Evolutionary conservation across 2,797 vertebrate species (phyloP), one percentile per base, ranked within the genome.

Genomic region (Eulemur coronatus): DNA sequence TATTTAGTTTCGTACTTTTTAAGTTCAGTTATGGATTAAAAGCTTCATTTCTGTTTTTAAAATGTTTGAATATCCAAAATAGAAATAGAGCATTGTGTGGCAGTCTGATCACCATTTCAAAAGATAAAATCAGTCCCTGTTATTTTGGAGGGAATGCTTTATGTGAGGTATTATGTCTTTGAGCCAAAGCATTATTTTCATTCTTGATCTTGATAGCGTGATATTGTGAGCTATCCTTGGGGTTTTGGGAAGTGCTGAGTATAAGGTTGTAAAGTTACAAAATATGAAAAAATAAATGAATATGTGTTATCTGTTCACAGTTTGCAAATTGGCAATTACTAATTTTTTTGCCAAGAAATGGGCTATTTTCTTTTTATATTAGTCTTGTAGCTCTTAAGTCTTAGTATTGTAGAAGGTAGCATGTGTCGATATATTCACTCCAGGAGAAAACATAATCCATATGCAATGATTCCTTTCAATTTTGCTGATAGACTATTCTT

Each of bases 291-390:
- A 78, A 24, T 90, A 78, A 93, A 72, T 91, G 69, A 69, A 35
- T 76, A 55, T 61, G 8, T 94, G 17, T 93, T 87, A 95, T 97
- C 91, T 97, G 69, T 93, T 86, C 67, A 96, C 15, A 61, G n/a
- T 84, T 96, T 96, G 84, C 67, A 95, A 95, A 97, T 63, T 94
- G 46, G 35, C 63, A 84, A 69, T 0, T 92, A 95, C 80, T 95
- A 91, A 81, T 72, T 57, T 95, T 91, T 48, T 98, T 95, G 76
- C 93, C 86, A 69, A 93, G 95, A 98, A 98, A 96, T 96, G 59
- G 87, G 57, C 98, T 97, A 95, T 97, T 98, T 97, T 97, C 15
- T 17, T 96, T 84, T 97, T 95, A 84, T 96, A 91, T 94, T 96
- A 97, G 95, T 98, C 59, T 95, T 35, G 46, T 94, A 98, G 88